phyloP scores from a whole-genome alignment of 2,113 vertebrate genomes.

The Nannobrachium achirus region DNA sequence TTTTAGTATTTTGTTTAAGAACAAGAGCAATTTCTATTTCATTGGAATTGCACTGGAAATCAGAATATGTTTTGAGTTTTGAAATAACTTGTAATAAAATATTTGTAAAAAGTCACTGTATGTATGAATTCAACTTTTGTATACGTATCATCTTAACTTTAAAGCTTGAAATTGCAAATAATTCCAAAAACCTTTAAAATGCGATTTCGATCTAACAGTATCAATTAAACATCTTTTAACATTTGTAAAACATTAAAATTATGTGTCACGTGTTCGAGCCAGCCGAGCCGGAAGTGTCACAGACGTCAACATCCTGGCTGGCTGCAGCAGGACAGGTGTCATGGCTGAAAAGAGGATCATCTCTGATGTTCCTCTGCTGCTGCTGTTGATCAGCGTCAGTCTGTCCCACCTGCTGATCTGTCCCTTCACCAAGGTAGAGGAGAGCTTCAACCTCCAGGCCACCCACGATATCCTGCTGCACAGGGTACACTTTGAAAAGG shows the following conservation, averaged over 20 bases:
- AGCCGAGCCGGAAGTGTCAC: conserved; percentile 39
- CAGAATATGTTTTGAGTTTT: no score
- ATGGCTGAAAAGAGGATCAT: conserved; percentile 83
- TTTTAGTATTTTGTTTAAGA: no score
- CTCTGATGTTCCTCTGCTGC: conserved; percentile 61
- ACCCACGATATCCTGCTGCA: conserved; percentile 92
- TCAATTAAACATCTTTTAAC: background rate
- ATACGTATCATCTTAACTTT: no score
- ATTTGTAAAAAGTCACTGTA: no score
- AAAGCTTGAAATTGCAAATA: no score
- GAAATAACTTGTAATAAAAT: no score
- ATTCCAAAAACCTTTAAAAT: background rate
- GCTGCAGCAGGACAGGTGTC: conserved; percentile 6
- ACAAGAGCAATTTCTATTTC: no score
- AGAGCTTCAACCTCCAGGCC: conserved; percentile 96
- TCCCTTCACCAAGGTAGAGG: conserved; percentile 96
- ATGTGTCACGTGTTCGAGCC: conserved; percentile 14
- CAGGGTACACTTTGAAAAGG: conserved; percentile 86
- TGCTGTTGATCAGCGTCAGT: conserved; percentile 75
- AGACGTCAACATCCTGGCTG: background rate
- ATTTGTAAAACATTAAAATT: background rate
- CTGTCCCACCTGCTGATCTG: conserved; percentile 85
- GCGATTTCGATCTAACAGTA: no score
- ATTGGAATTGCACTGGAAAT: no score
- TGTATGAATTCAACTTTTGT: no score